A percentile compares a stretch with the other conserved stretches of the same genome.
These are phyloP conservation scores for Polypterus bichir DNA, from an alignment of 2,113 vertebrate genomes.

Conservation along the genomic window DNA sequence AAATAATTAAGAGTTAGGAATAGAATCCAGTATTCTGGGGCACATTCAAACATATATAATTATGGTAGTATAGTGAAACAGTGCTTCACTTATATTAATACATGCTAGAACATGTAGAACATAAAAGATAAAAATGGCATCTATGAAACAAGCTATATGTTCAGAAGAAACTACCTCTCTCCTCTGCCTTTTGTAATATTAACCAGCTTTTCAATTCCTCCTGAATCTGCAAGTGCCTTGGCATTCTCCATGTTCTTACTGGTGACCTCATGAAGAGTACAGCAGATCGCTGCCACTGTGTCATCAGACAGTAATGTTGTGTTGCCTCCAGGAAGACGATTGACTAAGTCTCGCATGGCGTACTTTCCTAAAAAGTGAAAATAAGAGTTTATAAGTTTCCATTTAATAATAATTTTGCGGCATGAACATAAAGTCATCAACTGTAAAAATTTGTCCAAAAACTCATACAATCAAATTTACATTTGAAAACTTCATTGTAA, in stretches of 20 bases:
- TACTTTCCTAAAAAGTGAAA: conserved; percentile 70
- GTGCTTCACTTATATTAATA: no score
- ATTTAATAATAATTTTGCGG: no score
- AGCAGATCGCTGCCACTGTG: conserved; percentile 88
- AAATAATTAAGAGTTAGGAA: conserved; percentile 9
- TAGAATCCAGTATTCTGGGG: conserved; percentile 8
- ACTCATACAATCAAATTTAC: no score
- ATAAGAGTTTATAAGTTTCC: not conserved
- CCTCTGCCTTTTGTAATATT: conserved; percentile 91
- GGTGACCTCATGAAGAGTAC: conserved; percentile 90
- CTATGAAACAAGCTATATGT: no score
- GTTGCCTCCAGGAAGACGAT: conserved; percentile 75
- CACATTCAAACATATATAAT: no score
- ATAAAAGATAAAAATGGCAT: no score
- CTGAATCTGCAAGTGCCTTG: conserved; percentile 86
- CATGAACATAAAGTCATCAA: no score
- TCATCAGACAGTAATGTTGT: conserved; percentile 78
- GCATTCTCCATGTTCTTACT: conserved; percentile 98
- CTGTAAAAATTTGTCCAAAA: no score
- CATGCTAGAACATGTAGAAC: no score
- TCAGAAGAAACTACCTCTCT: conserved; percentile 57
- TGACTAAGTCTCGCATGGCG: conserved; percentile 90
- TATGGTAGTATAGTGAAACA: no score
- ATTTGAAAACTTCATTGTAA: no score
- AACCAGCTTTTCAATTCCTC: conserved; percentile 92